Evolutionary conservation across 2,113 vertebrate species (phyloP).

Genomic region (Oncorhynchus mykiss): DNA sequence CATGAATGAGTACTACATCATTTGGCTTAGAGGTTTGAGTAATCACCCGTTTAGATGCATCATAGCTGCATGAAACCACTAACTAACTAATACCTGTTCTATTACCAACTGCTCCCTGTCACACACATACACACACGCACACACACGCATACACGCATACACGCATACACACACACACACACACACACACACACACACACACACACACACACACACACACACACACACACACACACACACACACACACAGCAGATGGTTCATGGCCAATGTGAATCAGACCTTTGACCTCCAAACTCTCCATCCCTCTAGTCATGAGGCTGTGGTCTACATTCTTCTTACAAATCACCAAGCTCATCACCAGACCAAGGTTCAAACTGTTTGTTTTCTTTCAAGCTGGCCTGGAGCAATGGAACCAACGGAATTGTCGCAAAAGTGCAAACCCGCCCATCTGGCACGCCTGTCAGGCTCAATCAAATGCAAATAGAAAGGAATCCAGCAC

Average conservation of each 20-base stretch:
- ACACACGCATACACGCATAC: background rate
- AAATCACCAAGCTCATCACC: background rate
- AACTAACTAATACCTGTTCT: background rate
- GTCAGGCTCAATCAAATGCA: no score
- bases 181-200: background rate
- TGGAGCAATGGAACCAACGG: no score
- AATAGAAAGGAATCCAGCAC: no score
- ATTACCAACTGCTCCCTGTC: conserved; percentile 9
- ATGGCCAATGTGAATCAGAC: background rate
- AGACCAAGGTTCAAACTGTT: no score
- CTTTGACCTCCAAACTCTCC: background rate
- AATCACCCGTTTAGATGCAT: conserved; percentile 3
- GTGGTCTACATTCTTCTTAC: background rate
- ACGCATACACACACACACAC: conserved; percentile 2
- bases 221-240: conserved; percentile 1
- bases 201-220: background rate
- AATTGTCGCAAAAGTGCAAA: no score
- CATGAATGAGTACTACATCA: background rate
- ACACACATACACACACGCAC: background rate
- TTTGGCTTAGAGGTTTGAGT: background rate
- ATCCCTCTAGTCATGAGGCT: background rate
- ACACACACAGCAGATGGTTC: conserved; percentile 14
- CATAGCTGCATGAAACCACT: background rate
- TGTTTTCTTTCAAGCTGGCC: no score
- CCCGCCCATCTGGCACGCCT: no score